Evolutionary conservation across 2,888 invertebrate species (phyloP).

Genomic region (Marasmarcha lunaedactyla): DNA sequence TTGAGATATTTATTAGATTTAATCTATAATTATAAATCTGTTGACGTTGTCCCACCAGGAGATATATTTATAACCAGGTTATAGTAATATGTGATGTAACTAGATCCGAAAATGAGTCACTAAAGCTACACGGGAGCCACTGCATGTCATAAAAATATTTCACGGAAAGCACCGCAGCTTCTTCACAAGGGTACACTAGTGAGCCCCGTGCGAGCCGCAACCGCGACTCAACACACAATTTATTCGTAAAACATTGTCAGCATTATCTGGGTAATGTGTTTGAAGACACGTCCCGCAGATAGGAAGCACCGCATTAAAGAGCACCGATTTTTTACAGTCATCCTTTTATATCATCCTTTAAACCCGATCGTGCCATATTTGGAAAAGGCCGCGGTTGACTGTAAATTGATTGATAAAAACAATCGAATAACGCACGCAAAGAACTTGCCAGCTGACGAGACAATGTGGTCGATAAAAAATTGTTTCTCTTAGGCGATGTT

Average conservation of each 20-base stretch:
- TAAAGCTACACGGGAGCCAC: constrained; percentile 49
- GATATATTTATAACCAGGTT: constrained; percentile 26
- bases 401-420: constrained; percentile 28
- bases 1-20: no score
- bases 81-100: constrained; percentile 46
- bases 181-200: constrained; percentile 61
- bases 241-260: constrained; percentile 35
- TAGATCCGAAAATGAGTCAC: constrained; percentile 31
- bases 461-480: constrained; percentile 41
- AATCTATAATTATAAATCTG: no score
- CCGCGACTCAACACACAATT: constrained; percentile 31
- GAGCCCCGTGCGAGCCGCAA: constrained; percentile 36
- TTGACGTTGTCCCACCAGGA: constrained; percentile 12
- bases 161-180: constrained; percentile 50
- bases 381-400: constrained; percentile 17
- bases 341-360: constrained; percentile 21
- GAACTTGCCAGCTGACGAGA: constrained; percentile 22
- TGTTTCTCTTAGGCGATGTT: constrained; percentile 22
- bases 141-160: constrained; percentile 59
- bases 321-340: constrained; percentile 21
- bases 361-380: constrained; percentile 19
- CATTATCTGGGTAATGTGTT: constrained; percentile 30
- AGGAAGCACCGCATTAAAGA: constrained; percentile 18
- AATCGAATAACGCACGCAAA: constrained; percentile 17
- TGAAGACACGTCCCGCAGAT: constrained; percentile 41